Evolutionary conservation across 2,888 invertebrate genomes (phyloP), one percentile per base, ranked within the genome.

Genomic region (Chorisops tibialis): DNA sequence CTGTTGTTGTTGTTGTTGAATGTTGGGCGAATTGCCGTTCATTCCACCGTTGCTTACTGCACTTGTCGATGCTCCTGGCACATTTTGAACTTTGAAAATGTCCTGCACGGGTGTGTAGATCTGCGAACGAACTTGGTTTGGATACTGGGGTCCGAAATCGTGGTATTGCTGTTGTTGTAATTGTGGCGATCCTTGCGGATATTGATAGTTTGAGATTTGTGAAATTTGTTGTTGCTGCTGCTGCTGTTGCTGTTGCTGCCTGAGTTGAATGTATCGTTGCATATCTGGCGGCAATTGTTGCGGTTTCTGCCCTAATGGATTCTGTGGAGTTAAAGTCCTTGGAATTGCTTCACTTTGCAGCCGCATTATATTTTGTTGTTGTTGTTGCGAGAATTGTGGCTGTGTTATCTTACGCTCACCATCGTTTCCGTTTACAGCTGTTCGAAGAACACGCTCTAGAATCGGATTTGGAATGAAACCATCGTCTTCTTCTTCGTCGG

Each of bases 381-480:
- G 75, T 62, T 76, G 75, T 45, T 80, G 81, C 18, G 78, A 79
- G 48, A 75, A 73, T 60, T 84, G 81, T 75, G 69, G 79, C 4
- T 39, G 16, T 7, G 38, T 41, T 5, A 60, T 16, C 12, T 50
- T 60, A 77, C 79, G 81, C 80, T 71, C 79, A 73, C n/a, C 62
- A 9, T 62, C 63, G 38, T 35, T 41, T 4, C 51, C 74, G 47
- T 73, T 75, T 54, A 89, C 86, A 0, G 92, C 91, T 0, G 90
- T 90, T 65, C 93, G 84, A 18, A 93, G 76, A 0, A 94, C 93
- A 62, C 93, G 82, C 74, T 94, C 93, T 67, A 94, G 78, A 63
- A 94, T 92, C 1, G 93, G 94, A 79, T 94, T 94, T 0, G 93
- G 93, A 71, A 93, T 92, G 71, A 92, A 93, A 69, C 89, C 88